A percentile compares a stretch with the other conserved stretches of the same genome.
Conservation (phyloP, 2,888 invertebrate genomes). For the Reticulitermes lucifugus region DNA sequence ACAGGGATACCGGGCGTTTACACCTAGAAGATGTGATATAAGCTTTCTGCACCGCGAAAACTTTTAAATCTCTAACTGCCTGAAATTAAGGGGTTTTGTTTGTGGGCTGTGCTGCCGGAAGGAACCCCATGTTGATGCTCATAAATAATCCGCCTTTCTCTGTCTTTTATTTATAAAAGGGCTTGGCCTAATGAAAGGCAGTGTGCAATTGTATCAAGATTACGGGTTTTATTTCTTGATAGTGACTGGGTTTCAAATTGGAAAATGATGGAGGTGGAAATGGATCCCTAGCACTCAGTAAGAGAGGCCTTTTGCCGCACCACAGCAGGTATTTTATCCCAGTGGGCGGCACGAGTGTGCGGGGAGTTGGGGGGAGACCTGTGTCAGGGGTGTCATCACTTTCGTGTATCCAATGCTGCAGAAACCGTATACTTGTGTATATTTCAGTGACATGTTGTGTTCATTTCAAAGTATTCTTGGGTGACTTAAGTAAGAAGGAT, state of each 20-base stretch:
- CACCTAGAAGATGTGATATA: no score
- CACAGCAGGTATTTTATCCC: not conserved
- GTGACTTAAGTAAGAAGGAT: no score
- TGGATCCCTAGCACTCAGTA: not conserved
- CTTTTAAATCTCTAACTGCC: no score
- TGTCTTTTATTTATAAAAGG: not conserved
- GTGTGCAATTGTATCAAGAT: conserved; percentile 9
- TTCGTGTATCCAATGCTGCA: not conserved
- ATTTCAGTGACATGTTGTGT: not conserved
- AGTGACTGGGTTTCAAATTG: conserved; percentile 30
- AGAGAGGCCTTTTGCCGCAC: not conserved
- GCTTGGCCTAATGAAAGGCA: conserved; percentile 4
- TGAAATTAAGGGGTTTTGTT: not conserved
- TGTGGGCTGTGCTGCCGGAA: not conserved
- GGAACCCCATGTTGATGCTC: not conserved
- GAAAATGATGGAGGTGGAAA: not conserved
- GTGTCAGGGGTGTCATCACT: conserved; percentile 6
- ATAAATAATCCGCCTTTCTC: not conserved
- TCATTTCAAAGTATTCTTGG: no score
- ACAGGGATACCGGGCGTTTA: no score
- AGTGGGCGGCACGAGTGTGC: not conserved
- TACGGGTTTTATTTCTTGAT: conserved; percentile 30
- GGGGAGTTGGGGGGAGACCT: not conserved
- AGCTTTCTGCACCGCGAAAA: no score
- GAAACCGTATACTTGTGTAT: not conserved